Conservation (phyloP, 2,113 vertebrate species). For the Corythoichthys intestinalis region DNA sequence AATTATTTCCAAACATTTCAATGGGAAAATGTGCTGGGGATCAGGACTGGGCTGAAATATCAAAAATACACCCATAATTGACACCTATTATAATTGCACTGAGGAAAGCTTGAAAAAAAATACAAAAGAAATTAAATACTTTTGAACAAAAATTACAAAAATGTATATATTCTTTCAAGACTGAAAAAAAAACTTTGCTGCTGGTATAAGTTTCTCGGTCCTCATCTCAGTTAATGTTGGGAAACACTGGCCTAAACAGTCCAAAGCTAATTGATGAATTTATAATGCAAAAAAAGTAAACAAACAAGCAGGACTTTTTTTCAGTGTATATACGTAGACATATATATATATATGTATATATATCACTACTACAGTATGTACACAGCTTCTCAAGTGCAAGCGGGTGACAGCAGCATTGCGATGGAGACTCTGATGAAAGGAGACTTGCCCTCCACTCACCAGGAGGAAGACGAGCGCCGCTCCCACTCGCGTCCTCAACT, state of each 20-base stretch:
- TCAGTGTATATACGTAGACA: not conserved
- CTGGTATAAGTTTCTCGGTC: too few relatives aligned
- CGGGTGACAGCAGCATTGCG: slow-evolving; percentile 41
- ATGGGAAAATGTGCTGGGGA: too few relatives aligned
- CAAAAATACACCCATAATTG: too few relatives aligned
- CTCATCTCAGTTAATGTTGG: not conserved
- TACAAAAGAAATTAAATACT: too few relatives aligned
- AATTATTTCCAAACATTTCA: too few relatives aligned
- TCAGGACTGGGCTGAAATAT: too few relatives aligned
- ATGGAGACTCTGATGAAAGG: slow-evolving; percentile 46
- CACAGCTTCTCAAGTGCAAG: slow-evolving; percentile 49
- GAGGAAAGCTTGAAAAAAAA: too few relatives aligned
- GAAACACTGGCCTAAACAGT: slow-evolving; percentile 31
- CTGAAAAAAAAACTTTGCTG: too few relatives aligned
- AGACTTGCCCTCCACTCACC: slow-evolving; percentile 50
- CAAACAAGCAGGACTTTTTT: slow-evolving; percentile 47
- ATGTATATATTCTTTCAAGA: too few relatives aligned
- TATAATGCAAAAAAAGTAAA: slow-evolving; percentile 32
- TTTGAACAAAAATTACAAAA: too few relatives aligned
- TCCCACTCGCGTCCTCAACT: not conserved
- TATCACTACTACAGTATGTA: slow-evolving; percentile 62
- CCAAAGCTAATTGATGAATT: slow-evolving; percentile 35
- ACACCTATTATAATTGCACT: too few relatives aligned
- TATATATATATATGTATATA: slow-evolving; percentile 15
- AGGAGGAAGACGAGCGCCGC: slow-evolving; percentile 17